A percentile compares a stretch with the other conserved stretches of the same genome.
Evolutionary conservation across 2,888 invertebrate genomes (phyloP).

Genomic region (Nymphalis polychloros): DNA sequence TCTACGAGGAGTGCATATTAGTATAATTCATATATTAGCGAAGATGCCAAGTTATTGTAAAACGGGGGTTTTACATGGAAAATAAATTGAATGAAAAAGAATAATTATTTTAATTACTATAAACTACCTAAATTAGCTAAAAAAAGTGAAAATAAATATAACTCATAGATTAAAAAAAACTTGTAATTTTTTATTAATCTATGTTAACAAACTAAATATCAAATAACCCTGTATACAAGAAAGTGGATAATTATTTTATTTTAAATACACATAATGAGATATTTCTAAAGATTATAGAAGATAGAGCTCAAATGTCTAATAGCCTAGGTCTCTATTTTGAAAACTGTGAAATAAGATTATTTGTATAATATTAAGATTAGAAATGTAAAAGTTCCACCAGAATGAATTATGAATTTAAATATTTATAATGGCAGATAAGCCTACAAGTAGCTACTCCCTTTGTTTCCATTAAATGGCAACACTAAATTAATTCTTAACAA

Average conservation of each 20-base stretch:
- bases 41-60: neutral
- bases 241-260: slow-evolving; percentile 1
- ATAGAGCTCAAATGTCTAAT: neutral
- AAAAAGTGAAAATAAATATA: no score
- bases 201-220: neutral
- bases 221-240: slow-evolving; percentile 23
- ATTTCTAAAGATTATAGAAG: neutral
- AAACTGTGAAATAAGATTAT: neutral
- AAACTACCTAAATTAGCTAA: no score
- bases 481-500: slow-evolving; percentile 10
- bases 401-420: neutral
- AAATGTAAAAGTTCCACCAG: neutral
- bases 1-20: slow-evolving; percentile 62
- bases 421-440: neutral
- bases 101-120: no score
- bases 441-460: neutral
- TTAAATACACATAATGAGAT: neutral
- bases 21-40: slow-evolving; percentile 31
- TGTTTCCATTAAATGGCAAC: slow-evolving; percentile 41
- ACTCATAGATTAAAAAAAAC: neutral
- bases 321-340: neutral
- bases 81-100: no score
- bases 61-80: no score
- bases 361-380: slow-evolving; percentile 1
- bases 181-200: neutral